Evolutionary conservation across 2,797 vertebrate species (phyloP).

Genomic region (Petrocephalus sullivani): DNA sequence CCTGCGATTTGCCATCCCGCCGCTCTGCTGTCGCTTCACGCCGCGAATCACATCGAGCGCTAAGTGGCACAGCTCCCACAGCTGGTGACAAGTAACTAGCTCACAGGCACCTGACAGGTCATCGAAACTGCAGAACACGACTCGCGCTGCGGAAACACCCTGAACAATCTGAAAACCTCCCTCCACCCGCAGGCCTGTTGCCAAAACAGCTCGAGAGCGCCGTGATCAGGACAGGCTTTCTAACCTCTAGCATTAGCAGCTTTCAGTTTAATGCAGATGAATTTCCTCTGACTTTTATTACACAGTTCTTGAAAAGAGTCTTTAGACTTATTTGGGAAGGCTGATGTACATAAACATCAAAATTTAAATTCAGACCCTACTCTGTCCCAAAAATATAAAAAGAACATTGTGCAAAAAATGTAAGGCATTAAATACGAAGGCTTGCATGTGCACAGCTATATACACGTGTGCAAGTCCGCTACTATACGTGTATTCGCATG

Average conservation of each 20-base stretch:
- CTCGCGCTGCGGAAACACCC: neutral
- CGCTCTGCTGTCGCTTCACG: neutral
- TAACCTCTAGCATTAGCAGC: neutral
- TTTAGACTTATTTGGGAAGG: neutral
- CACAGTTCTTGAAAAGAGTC: neutral
- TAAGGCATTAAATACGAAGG: neutral
- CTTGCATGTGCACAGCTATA: neutral
- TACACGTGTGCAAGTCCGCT: neutral
- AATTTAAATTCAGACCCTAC: neutral
- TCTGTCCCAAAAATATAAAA: neutral
- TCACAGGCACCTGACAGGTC: neutral
- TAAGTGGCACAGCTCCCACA: neutral
- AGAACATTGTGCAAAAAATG: neutral
- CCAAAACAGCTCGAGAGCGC: neutral
- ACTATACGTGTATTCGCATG: neutral
- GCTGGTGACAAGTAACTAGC: neutral
- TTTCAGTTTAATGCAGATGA: neutral
- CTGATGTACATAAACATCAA: neutral
- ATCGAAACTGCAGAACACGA: neutral
- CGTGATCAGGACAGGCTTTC: neutral
- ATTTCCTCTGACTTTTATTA: neutral
- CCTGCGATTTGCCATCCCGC: neutral
- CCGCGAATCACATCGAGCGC: neutral
- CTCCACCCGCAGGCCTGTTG: neutral
- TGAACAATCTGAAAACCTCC: neutral